Percentiles rank a stretch among this genome's conserved stretches.
These are phyloP conservation scores for Buphagus erythrorhynchus DNA, from an alignment of 2,797 vertebrate species.

Conservation along the genomic window DNA sequence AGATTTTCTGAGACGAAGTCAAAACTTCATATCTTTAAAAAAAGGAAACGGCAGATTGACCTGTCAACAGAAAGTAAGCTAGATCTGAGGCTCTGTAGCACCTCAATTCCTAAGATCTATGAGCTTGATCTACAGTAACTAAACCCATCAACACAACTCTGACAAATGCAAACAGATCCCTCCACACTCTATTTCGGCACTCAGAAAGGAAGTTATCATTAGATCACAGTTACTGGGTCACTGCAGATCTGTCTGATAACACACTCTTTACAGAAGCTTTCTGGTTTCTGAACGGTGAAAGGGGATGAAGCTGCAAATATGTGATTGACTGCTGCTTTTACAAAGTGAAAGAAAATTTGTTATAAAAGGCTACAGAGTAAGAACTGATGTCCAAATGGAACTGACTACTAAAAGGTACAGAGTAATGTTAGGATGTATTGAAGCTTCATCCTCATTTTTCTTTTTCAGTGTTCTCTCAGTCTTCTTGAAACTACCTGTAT, in stretches of 20 bases:
- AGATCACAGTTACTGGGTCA: neutral
- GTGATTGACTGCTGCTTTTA: neutral
- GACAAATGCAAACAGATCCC: neutral
- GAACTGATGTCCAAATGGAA: neutral
- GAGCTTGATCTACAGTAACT: neutral
- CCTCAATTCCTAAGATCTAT: neutral
- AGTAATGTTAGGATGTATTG: neutral
- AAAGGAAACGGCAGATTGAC: neutral
- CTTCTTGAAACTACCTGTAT: neutral
- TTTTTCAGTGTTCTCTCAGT: neutral
- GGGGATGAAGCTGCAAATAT: neutral
- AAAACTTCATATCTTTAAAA: neutral
- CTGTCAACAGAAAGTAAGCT: neutral
- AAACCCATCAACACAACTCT: neutral
- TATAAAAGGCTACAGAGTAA: neutral
- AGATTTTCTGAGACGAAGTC: neutral
- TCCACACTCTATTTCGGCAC: fast-evolving
- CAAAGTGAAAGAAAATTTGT: neutral
- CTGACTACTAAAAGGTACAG: neutral
- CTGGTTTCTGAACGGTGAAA: neutral
- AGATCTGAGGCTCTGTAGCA: neutral
- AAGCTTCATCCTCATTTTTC: neutral
- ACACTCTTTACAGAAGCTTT: neutral
- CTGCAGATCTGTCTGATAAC: neutral
- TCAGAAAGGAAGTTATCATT: neutral